Conservation (phyloP, 2,888 invertebrate genomes). For the Silvanus unidentatus region DNA sequence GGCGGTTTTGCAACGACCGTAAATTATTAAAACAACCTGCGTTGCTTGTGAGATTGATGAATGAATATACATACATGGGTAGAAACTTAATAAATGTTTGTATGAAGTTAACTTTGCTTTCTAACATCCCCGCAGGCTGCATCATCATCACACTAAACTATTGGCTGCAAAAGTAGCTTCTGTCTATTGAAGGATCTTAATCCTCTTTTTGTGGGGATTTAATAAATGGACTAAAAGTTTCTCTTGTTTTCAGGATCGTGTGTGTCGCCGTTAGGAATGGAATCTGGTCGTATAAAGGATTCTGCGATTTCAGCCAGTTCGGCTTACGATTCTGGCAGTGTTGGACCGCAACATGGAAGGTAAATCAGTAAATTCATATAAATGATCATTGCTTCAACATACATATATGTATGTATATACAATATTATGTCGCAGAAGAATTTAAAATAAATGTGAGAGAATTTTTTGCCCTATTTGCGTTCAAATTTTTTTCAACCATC, state of each 20-base stretch:
- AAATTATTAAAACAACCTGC: slow-evolving; percentile 24
- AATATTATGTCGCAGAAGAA: no score
- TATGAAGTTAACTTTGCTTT: slow-evolving; percentile 13
- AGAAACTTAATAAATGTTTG: slow-evolving; percentile 21
- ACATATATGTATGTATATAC: no score
- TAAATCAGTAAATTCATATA: no score
- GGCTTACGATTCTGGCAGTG: slow-evolving; percentile 72
- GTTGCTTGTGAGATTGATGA: slow-evolving; percentile 20
- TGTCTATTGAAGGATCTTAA: slow-evolving; percentile 8
- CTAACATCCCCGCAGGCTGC: slow-evolving; percentile 1
- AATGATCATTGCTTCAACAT: no score
- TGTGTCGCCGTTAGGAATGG: slow-evolving; percentile 71
- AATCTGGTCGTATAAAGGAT: slow-evolving; percentile 71
- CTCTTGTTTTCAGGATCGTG: slow-evolving; percentile 59
- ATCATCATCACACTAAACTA: background rate
- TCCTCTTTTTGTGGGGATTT: slow-evolving; percentile 8
- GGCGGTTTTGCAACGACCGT: slow-evolving; percentile 15
- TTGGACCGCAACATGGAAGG: slow-evolving; percentile 80
- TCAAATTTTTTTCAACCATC: slow-evolving; percentile 4
- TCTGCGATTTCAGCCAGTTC: slow-evolving; percentile 75
- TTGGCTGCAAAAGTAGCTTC: background rate
- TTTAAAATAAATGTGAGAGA: no score
- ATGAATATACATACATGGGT: slow-evolving; percentile 9
- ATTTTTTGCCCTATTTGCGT: no score
- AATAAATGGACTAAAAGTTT: slow-evolving; percentile 8